Evolutionary conservation across 2,797 vertebrate genomes (phyloP), one percentile per base, ranked within the genome.

Genomic region (Caiman crocodilus): DNA sequence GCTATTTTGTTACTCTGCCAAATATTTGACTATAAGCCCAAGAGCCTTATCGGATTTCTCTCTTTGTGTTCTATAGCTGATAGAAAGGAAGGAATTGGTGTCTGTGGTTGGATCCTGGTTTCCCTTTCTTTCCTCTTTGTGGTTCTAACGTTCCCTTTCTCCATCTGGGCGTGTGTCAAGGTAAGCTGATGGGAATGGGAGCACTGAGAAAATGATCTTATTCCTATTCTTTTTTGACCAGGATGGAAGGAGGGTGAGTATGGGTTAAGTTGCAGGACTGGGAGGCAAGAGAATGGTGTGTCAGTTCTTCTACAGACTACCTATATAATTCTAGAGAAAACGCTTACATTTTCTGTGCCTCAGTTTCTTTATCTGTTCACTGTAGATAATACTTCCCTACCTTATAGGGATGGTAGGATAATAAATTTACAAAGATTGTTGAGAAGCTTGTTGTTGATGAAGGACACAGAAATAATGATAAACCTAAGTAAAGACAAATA

Each of bases 131-230:
- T 97, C 28, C 2, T 99, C 8, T 96, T 99, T n/a, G 92, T 97
- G 25, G 0, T 98, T 20, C 4, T 97, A 7, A 97, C 98, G 5
- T 99, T 99, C 89, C 99, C 99, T 3, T 0, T 99, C 92, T 99
- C 98, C 61, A 95, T 99, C 95, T 99, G 98, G 98, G 96, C 98
- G 69, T 98, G 98, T 93, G 59, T 99, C 35, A 99, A 99, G 98
- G 99, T 99, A 97, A 97, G 82, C 64, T 77, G 30, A 17, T 78
- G 90, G 86, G 42, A 95, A 93, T 0, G 76, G 60, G 58, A 20
- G 10, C 4, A 25, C 9, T 1, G 14, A 79, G 30, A 35, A 25
- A 76, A 61, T 6, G 4, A 12, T 76, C 5, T 65, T 64, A 42
- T 12, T 3, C 75, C 84, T 30, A 69, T 55, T 63, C 32, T 82